A percentile compares a stretch with the other conserved stretches of the same genome.
Evolutionary conservation across 2,797 vertebrate genomes (phyloP).

Genomic region (Sorex maritimensis): DNA sequence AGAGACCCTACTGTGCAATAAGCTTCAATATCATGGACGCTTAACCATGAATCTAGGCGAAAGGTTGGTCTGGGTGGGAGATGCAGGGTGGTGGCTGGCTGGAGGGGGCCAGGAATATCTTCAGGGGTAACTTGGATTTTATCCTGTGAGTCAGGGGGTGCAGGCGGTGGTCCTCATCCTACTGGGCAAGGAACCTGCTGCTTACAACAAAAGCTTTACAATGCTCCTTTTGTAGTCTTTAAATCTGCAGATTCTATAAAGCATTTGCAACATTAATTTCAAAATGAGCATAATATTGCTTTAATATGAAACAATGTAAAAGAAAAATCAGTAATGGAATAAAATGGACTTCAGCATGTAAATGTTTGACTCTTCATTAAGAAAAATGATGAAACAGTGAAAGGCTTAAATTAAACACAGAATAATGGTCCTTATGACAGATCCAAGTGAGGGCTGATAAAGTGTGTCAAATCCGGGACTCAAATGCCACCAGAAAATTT

Average conservation of each 20-base stretch:
- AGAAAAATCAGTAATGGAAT: neutral
- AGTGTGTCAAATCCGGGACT: neutral
- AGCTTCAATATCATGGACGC: neutral
- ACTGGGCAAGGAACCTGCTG: no score
- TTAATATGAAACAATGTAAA: neutral
- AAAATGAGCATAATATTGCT: neutral
- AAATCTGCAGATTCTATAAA: neutral
- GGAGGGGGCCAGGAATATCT: neutral
- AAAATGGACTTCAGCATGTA: neutral
- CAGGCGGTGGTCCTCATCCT: neutral
- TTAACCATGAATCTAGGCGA: neutral
- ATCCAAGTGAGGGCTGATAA: neutral
- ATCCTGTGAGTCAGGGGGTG: neutral
- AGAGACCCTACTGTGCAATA: no score
- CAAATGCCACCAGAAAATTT: neutral
- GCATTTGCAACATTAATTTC: neutral
- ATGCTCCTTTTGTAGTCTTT: neutral
- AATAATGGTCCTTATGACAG: neutral
- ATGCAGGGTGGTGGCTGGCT: neutral
- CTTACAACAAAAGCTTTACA: neutral
- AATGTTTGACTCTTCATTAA: neutral
- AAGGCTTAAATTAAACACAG: neutral
- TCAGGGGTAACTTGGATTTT: neutral
- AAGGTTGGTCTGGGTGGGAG: neutral
- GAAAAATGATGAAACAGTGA: neutral